Evolutionary conservation across 2,888 invertebrate species (phyloP), one percentile per base, ranked within the genome.

Genomic region (Oscheius myriophilus): DNA sequence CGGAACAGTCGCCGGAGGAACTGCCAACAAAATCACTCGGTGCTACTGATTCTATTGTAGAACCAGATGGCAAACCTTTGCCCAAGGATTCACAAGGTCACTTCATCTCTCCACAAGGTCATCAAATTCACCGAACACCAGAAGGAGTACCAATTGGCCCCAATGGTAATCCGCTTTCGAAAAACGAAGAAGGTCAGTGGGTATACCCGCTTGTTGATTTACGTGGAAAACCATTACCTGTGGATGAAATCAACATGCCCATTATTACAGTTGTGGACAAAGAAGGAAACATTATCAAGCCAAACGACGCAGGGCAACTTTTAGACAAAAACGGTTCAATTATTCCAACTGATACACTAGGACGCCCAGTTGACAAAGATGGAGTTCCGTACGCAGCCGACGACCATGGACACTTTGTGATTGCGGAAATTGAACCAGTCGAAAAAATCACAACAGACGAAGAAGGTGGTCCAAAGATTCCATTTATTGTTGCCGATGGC

Each of bases 111-210:
- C 77, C 72, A 33, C 58, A 71, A 42, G 82, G 83, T 25, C 69
- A 77, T 33, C 68, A 72, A 1, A 69, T 83, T 12, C 63, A 69
- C 16, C 61, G 67, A 12, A 76, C 83, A 49, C 72, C 78, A 12
- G 68, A 77, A 1, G 82, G 80, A n/a, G 55, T 58, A 16, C 82
- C 82, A 12, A 21, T 82, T 11, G 79, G 74, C 12, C 83, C 83
- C 16, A 70, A 75, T 21, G 82, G 81, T 11, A 61, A 72, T 1
- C 49, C 62, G 18, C 67, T 85, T 23, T 65, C 71, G 51, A 75
- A 78, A 52, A 81, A 84, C 65, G 71, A 73, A 2, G 67, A 81
- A 23, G 82, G 82, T n/a, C 78, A 83, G 49, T 84, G 81, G 79
- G 61, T 83, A 7, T 84, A 84, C 70, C 74, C 75, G 12, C 46